These are phyloP conservation scores for Fistularia tabacaria DNA, from an alignment of 2,797 vertebrate species.

Conservation along the genomic window DNA sequence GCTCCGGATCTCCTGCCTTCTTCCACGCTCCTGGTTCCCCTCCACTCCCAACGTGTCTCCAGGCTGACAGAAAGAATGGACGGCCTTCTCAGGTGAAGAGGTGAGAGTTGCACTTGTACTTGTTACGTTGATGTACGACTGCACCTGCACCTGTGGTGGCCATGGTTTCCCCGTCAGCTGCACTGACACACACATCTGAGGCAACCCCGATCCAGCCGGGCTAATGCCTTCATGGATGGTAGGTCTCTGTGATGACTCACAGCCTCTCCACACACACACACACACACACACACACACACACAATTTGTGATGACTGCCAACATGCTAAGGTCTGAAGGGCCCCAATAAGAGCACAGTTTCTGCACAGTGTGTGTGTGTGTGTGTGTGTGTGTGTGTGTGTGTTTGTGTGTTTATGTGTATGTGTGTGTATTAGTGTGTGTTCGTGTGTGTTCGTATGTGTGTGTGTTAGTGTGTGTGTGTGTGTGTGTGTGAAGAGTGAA, in stretches of 20 bases:
- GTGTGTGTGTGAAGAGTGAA: conserved; percentile 54
- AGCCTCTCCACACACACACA: conserved; percentile 7
- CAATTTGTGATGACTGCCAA: conserved; percentile 11
- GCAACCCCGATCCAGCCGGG: conserved; percentile 19
- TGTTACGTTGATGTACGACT: too few relatives aligned
- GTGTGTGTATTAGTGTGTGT: too few relatives aligned
- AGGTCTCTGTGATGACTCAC: conserved; percentile 38
- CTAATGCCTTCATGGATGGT: conserved; percentile 36
- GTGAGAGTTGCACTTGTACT: too few relatives aligned
- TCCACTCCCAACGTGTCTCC: too few relatives aligned
- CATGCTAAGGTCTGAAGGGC: conserved; percentile 22
- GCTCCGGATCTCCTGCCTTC: too few relatives aligned
- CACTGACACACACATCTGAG: not conserved
- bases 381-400: conserved; percentile 10
- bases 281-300: conserved; percentile 12
- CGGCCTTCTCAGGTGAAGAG: too few relatives aligned
- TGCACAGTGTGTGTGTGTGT: conserved; percentile 6
- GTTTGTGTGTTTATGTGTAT: conserved; percentile 24
- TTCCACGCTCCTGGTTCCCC: too few relatives aligned
- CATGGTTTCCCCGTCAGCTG: too few relatives aligned
- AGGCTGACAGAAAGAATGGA: too few relatives aligned
- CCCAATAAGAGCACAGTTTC: not conserved
- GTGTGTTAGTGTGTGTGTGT: conserved; percentile 22
- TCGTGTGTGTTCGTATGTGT: too few relatives aligned
- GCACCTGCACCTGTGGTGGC: too few relatives aligned